Conservation (phyloP, 2,113 vertebrate genomes). For the Crotalus horridus region DNA sequence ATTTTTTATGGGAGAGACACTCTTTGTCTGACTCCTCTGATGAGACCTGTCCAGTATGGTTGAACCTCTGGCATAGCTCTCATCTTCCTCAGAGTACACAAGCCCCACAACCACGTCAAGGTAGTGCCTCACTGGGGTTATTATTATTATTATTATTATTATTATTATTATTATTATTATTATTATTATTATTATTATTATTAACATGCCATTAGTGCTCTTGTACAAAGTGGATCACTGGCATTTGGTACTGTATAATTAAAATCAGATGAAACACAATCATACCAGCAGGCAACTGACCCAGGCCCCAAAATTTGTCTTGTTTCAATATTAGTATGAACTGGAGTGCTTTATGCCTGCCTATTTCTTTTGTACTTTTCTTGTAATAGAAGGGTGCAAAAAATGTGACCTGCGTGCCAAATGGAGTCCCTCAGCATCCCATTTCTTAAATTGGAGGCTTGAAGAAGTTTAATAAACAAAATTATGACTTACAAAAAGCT, state of each 20-base stretch:
- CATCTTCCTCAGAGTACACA: too few species aligned
- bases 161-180: too few species aligned
- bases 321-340: not conserved
- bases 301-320: not conserved
- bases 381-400: too few species aligned
- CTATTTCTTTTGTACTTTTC: not conserved
- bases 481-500: not conserved
- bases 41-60: too few species aligned
- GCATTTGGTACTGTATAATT: not conserved
- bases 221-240: not conserved
- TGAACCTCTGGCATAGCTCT: too few species aligned
- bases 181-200: too few species aligned
- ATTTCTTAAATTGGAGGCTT: not conserved
- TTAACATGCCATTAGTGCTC: not conserved
- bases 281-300: not conserved
- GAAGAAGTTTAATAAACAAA: not conserved
- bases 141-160: too few species aligned
- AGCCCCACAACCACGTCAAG: too few species aligned
- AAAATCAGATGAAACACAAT: not conserved
- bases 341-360: not conserved
- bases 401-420: not conserved
- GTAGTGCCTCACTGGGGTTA: too few species aligned
- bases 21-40: too few species aligned
- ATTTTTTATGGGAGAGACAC: too few species aligned
- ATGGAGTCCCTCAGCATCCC: not conserved